Evolutionary conservation across 1,140 invertebrate genomes (phyloP).

Genomic region (Melitaea cinxia): DNA sequence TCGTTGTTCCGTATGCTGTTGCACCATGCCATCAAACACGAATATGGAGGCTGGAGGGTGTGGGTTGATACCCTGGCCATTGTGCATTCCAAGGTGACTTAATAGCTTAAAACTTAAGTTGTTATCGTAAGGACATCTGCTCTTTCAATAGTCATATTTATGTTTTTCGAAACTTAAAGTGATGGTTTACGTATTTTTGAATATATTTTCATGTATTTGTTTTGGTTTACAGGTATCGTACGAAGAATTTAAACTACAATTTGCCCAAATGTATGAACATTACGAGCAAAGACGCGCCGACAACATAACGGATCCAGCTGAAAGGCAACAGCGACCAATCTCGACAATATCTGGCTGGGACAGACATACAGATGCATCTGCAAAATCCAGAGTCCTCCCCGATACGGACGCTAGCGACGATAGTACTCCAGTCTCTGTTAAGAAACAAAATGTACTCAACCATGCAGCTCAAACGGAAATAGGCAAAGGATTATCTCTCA

Average conservation of each 20-base stretch:
- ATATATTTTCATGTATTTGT: too few species aligned
- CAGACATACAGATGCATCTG: conserved; percentile 79
- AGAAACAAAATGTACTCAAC: conserved; percentile 72
- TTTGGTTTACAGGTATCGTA: conserved; percentile 89
- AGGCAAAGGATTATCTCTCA: conserved; percentile 71
- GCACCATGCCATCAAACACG: conserved; percentile 99
- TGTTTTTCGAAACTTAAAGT: too few species aligned
- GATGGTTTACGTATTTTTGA: neutral
- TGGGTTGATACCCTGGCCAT: conserved; percentile 99
- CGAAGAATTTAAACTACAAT: conserved; percentile 97
- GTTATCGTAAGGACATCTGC: too few species aligned
- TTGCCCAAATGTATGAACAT: conserved; percentile 98
- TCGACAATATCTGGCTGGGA: conserved; percentile 98
- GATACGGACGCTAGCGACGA: conserved; percentile 64
- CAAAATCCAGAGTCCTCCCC: conserved; percentile 75
- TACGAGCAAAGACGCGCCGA: conserved; percentile 96
- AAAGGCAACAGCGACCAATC: conserved; percentile 94
- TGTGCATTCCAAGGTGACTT: conserved; percentile 97
- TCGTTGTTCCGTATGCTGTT: conserved; percentile 97
- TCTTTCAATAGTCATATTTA: too few species aligned
- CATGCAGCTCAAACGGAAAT: conserved; percentile 81
- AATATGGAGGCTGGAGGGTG: conserved; percentile 99
- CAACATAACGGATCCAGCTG: conserved; percentile 96
- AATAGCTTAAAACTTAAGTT: too few species aligned
- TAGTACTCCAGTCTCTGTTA: conserved; percentile 58